A percentile compares a stretch with the other conserved stretches of the same genome.
Conservation (phyloP, 1,140 invertebrate genomes). For the Trichonephila inaurata region DNA sequence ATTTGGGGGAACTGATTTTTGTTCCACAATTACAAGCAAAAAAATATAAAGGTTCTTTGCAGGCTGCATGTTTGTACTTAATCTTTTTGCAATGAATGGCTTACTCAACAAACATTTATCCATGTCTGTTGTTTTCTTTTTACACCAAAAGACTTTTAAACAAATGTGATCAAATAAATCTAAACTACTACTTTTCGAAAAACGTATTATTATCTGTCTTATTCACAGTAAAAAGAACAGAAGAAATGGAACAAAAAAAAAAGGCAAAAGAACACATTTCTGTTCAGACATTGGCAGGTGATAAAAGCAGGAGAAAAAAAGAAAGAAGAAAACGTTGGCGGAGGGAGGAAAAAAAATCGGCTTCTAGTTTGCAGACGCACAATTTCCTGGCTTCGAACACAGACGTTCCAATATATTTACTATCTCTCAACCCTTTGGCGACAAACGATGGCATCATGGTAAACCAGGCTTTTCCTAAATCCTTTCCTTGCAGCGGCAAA, state of each 20-base stretch:
- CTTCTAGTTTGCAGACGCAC: conserved; percentile 19
- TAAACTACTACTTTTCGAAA: not conserved
- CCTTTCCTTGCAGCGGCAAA: conserved; percentile 40
- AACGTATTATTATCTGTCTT: not conserved
- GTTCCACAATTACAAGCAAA: too few species aligned
- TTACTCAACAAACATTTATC: too few species aligned
- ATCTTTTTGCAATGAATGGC: too few species aligned
- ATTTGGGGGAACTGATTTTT: too few species aligned
- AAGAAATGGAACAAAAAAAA: not conserved
- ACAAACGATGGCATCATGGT: conserved; percentile 55
- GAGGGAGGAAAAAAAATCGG: not conserved
- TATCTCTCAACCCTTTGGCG: conserved; percentile 36
- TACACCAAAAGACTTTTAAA: too few species aligned
- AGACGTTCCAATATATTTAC: conserved; percentile 43
- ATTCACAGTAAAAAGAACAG: not conserved
- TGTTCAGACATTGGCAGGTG: conserved; percentile 19
- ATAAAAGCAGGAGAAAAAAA: not conserved
- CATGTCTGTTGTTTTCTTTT: too few species aligned
- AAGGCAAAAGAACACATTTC: not conserved
- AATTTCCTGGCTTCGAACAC: conserved; percentile 57
- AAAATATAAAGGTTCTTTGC: too few species aligned
- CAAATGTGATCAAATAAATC: not conserved
- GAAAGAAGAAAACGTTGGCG: not conserved
- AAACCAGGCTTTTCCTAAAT: conserved; percentile 56
- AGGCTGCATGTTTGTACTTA: too few species aligned